Conservation (phyloP, 1,140 invertebrate genomes). For the Sesamia nonagrioides region DNA sequence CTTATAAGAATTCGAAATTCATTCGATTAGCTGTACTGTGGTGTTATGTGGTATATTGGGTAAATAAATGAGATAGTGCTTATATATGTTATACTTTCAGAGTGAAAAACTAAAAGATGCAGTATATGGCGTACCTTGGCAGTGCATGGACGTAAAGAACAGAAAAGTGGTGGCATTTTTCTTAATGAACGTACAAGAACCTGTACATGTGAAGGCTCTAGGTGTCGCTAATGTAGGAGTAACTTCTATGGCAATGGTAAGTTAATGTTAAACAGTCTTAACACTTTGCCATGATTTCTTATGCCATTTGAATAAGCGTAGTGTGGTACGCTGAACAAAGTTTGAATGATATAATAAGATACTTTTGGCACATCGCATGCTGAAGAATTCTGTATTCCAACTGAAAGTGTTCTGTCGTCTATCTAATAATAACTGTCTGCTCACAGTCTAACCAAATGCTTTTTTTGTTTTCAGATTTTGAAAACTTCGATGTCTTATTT, state of each 20-base stretch:
- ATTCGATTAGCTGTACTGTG: no score
- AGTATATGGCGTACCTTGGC: slow-evolving; percentile 60
- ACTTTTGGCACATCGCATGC: no score
- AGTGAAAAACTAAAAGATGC: slow-evolving; percentile 53
- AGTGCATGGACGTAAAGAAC: slow-evolving; percentile 58
- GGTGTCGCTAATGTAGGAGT: slow-evolving; percentile 58
- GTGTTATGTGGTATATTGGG: no score
- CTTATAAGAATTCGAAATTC: no score
- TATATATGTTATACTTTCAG: neutral
- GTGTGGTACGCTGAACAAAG: no score
- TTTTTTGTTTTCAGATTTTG: slow-evolving; percentile 17
- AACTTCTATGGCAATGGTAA: slow-evolving; percentile 61
- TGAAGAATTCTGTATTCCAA: no score
- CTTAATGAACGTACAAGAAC: slow-evolving; percentile 52
- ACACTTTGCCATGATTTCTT: no score
- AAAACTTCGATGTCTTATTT: slow-evolving; percentile 20
- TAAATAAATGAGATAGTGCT: neutral
- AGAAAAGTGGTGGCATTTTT: slow-evolving; percentile 56
- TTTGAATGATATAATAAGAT: no score
- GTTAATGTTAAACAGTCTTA: neutral
- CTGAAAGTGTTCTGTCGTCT: no score
- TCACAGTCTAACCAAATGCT: no score
- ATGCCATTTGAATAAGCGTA: no score
- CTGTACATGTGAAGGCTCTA: slow-evolving; percentile 56
- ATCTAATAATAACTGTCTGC: no score